A percentile compares a stretch with the other conserved stretches of the same genome.
These are phyloP conservation scores for Penaeus japonicus DNA, from an alignment of 1,140 invertebrate genomes.

Conservation along the genomic window DNA sequence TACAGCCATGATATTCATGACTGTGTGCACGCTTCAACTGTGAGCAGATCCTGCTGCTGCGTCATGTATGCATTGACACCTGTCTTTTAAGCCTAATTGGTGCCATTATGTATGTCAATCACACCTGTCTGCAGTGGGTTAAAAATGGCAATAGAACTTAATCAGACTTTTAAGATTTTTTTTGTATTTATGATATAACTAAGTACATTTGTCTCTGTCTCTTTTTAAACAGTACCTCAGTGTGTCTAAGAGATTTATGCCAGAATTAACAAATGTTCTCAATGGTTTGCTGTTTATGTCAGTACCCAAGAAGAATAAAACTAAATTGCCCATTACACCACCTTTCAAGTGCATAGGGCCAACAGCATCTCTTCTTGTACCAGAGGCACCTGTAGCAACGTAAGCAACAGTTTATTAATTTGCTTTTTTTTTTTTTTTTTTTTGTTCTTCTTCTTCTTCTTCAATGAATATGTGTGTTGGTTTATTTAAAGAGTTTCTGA, in stretches of 20 bases:
- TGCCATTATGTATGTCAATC: too few species aligned
- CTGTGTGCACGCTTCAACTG: too few species aligned
- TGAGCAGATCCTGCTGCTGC: too few species aligned
- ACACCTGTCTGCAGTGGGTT: too few species aligned
- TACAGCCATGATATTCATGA: too few species aligned
- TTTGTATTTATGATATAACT: not conserved
- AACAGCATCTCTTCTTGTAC: constrained; percentile 15
- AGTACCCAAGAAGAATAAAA: not conserved
- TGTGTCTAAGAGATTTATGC: constrained; percentile 34
- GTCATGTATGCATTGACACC: too few species aligned
- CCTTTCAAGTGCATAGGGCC: constrained; percentile 43
- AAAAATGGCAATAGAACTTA: too few species aligned
- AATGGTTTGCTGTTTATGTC: constrained; percentile 42
- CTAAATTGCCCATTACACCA: constrained; percentile 32
- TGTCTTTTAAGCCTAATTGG: too few species aligned
- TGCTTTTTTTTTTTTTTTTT: not conserved
- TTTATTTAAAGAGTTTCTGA: too few species aligned
- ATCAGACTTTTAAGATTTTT: not conserved
- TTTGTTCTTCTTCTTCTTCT: too few species aligned
- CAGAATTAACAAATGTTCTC: constrained; percentile 34
- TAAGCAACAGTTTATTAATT: not conserved
- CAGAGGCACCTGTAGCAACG: not conserved
- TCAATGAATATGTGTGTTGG: too few species aligned
- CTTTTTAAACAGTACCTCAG: constrained; percentile 37
- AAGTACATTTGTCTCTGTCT: not conserved